These are phyloP conservation scores for Malachius bipustulatus DNA, from an alignment of 2,888 invertebrate species.

Conservation along the genomic window DNA sequence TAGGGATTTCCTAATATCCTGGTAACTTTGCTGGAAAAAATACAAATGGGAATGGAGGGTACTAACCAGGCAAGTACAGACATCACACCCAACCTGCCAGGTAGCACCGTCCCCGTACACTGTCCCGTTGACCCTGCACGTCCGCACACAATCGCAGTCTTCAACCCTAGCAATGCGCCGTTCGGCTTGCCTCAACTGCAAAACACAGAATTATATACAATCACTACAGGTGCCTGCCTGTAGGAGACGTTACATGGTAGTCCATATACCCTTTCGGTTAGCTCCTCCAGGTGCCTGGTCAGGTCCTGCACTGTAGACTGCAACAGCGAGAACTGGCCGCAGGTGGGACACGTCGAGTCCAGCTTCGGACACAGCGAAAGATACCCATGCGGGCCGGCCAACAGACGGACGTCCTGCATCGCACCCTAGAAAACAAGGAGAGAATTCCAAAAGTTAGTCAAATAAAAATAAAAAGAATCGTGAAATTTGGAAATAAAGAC, in stretches of 20 bases:
- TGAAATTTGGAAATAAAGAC: too few species aligned
- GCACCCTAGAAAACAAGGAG: slow-evolving; percentile 63
- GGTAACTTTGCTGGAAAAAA: too few species aligned
- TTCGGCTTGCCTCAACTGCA: slow-evolving; percentile 71
- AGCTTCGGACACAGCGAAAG: slow-evolving; percentile 75
- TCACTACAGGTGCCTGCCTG: slow-evolving; percentile 34
- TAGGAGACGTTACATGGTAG: slow-evolving; percentile 37
- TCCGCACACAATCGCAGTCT: slow-evolving; percentile 83
- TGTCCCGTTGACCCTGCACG: slow-evolving; percentile 71
- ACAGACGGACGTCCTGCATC: slow-evolving; percentile 76
- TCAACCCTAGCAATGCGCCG: slow-evolving; percentile 66
- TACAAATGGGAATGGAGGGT: slow-evolving; percentile 9
- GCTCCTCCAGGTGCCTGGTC: slow-evolving; percentile 66
- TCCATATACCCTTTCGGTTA: slow-evolving; percentile 69
- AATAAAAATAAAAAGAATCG: too few species aligned
- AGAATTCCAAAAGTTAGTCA: slow-evolving; percentile 8
- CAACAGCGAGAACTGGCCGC: slow-evolving; percentile 76
- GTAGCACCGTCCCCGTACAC: slow-evolving; percentile 72
- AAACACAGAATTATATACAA: slow-evolving; percentile 32
- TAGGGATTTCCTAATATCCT: too few species aligned
- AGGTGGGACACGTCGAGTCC: slow-evolving; percentile 80
- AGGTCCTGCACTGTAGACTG: slow-evolving; percentile 73
- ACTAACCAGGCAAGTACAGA: slow-evolving; percentile 77
- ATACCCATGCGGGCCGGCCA: slow-evolving; percentile 77
- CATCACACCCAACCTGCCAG: slow-evolving; percentile 77